A percentile compares a stretch with the other conserved stretches of the same genome.
These are phyloP conservation scores for Chalcosyrphus nemorum DNA, from an alignment of 2,888 invertebrate species.

Conservation along the genomic window DNA sequence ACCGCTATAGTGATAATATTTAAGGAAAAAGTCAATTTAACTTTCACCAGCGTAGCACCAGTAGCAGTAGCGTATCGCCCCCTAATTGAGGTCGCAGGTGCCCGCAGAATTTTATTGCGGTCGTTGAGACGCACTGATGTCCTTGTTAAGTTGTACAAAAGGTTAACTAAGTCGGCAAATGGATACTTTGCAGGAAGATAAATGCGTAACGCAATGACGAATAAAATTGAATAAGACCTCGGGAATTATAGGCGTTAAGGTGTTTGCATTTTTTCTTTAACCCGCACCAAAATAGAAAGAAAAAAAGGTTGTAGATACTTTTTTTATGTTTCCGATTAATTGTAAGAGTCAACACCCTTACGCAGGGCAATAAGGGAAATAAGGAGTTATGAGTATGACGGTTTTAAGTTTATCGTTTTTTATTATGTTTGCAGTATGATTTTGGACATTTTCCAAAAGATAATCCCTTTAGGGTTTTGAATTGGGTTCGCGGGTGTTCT, in stretches of 20 bases:
- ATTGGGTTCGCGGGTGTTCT: constrained; percentile 31
- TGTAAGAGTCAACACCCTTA: constrained; percentile 2
- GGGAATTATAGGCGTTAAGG: constrained; percentile 62
- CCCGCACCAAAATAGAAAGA: no score
- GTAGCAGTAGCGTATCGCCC: neutral
- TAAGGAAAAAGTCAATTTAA: constrained; percentile 54
- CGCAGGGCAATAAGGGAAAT: neutral
- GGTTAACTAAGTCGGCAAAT: constrained; percentile 69
- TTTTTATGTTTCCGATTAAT: constrained; percentile 46
- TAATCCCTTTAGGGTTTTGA: constrained; percentile 54
- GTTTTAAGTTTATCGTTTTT: constrained; percentile 48
- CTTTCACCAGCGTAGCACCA: constrained; percentile 19
- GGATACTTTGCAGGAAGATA: constrained; percentile 61
- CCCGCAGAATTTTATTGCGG: constrained; percentile 71
- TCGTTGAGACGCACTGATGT: constrained; percentile 64
- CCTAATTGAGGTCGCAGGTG: constrained; percentile 72
- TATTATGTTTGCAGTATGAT: constrained; percentile 69
- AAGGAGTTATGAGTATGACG: constrained; percentile 36
- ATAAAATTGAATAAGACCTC: constrained; percentile 55
- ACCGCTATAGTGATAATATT: constrained; percentile 54
- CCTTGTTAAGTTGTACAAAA: constrained; percentile 68
- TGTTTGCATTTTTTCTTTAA: constrained; percentile 64
- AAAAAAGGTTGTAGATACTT: neutral
- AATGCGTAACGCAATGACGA: constrained; percentile 44
- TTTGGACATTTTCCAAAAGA: constrained; percentile 52